Percentiles rank a stretch among this genome's conserved stretches.
Conservation (phyloP, 2,113 vertebrate species). For the Sterrhoptilus dennistouni region DNA sequence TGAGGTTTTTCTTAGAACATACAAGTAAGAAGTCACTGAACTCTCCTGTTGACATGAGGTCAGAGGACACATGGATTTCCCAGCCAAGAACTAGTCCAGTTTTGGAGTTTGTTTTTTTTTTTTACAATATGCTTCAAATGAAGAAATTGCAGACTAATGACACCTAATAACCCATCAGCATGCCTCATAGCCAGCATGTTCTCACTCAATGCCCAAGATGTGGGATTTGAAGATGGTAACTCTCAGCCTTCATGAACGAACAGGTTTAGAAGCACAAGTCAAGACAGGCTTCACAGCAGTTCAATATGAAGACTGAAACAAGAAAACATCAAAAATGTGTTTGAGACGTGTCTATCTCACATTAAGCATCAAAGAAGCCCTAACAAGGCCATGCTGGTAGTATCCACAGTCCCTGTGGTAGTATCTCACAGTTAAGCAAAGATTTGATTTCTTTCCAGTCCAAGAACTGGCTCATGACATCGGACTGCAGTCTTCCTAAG, state of each 20-base stretch:
- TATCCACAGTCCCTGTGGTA: neutral
- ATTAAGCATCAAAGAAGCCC: neutral
- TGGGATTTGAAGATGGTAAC: neutral
- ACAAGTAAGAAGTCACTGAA: neutral
- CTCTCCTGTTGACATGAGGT: neutral
- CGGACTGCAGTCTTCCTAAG: accelerated
- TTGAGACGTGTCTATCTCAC: neutral
- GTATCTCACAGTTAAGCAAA: neutral
- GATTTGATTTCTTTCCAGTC: neutral
- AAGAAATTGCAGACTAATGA: neutral
- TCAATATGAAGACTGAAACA: neutral
- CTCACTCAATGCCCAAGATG: neutral
- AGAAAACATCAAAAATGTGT: neutral
- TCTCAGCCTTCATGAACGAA: neutral
- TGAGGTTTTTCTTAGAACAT: neutral
- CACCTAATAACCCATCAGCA: neutral
- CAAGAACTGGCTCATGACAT: neutral
- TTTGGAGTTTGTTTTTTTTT: neutral
- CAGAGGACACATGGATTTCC: neutral
- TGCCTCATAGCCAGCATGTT: neutral
- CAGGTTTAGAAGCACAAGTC: neutral
- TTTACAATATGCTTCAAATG: neutral
- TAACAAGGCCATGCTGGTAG: neutral
- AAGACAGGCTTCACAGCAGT: neutral
- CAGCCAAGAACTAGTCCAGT: neutral